phyloP scores from a whole-genome alignment of 2,113 vertebrate species.

The Chamaetylas fuelleborni region DNA sequence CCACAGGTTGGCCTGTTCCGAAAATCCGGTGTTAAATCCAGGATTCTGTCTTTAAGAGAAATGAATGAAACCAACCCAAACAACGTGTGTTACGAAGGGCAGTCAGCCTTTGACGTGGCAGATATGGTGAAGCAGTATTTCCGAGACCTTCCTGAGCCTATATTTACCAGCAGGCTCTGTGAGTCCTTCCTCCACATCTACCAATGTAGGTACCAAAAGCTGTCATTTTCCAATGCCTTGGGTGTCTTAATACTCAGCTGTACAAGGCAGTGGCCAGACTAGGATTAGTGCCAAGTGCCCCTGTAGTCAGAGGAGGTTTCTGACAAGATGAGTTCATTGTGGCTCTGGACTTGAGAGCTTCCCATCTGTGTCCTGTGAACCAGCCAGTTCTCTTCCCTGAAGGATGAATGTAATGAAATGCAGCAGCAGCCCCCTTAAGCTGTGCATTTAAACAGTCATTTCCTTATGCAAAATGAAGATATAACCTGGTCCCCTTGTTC shows the following conservation, averaged over 20 bases:
- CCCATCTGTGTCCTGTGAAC: too few species aligned
- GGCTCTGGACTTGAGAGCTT: neutral
- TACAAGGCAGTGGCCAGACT: neutral
- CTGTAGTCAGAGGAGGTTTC: neutral
- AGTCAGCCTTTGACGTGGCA: slow-evolving; percentile 88
- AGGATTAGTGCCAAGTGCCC: neutral
- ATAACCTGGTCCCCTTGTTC: neutral
- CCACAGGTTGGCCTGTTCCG: slow-evolving; percentile 85
- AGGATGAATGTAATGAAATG: neutral
- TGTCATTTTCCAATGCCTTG: rapidly evolving
- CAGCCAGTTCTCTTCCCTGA: neutral
- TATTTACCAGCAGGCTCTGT: slow-evolving; percentile 84
- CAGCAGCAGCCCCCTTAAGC: neutral
- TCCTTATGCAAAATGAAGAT: neutral
- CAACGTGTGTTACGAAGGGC: slow-evolving; percentile 75
- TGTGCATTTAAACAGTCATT: neutral
- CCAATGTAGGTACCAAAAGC: slow-evolving; percentile 78
- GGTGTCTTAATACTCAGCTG: neutral
- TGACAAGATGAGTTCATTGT: neutral
- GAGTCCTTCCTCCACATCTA: slow-evolving; percentile 89
- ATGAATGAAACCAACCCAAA: slow-evolving; percentile 81
- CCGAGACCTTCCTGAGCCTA: slow-evolving; percentile 86
- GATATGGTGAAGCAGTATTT: slow-evolving; percentile 93
- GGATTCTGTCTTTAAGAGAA: slow-evolving; percentile 83
- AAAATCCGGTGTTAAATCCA: slow-evolving; percentile 87